Conservation (phyloP, 92 coral and sea anemone species). For the Virgularia gustaviana region DNA sequence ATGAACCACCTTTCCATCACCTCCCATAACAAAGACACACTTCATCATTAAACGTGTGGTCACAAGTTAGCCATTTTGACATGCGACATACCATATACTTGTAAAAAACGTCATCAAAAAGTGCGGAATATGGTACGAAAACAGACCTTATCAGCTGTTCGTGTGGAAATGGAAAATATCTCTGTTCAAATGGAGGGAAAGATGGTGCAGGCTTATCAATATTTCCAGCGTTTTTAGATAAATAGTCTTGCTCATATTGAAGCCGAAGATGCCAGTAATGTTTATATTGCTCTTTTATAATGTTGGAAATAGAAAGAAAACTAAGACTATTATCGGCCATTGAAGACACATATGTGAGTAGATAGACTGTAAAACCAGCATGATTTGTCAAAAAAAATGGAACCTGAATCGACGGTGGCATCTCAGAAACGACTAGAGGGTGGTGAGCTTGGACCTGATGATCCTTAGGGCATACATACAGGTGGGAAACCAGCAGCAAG, state of each 20-base stretch:
- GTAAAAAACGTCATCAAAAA: constrained; percentile 1
- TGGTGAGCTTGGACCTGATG: too few relatives aligned
- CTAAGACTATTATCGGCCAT: constrained; percentile 38
- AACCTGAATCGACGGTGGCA: constrained; percentile 26
- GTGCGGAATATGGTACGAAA: constrained; percentile 4
- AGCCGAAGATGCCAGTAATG: constrained; percentile 11
- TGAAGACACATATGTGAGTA: constrained; percentile 23
- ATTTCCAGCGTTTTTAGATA: background rate
- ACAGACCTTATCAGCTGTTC: constrained; percentile 4
- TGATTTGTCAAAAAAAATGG: constrained; percentile 44
- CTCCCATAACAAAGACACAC: constrained; percentile 26
- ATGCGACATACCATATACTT: constrained; percentile 11
- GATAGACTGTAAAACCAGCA: constrained; percentile 34
- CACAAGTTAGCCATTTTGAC: constrained; percentile 32
- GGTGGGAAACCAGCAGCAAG: too few relatives aligned
- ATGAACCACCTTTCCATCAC: background rate
- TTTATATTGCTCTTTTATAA: constrained; percentile 26
- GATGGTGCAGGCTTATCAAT: background rate
- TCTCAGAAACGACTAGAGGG: too few relatives aligned
- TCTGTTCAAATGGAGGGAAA: constrained; percentile 7
- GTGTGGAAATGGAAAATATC: constrained; percentile 29
- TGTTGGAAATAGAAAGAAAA: constrained; percentile 32
- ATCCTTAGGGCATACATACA: too few relatives aligned
- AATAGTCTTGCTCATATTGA: background rate
- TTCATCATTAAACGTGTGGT: constrained; percentile 34